These are phyloP conservation scores for Desmophyllum pertusum DNA, from an alignment of 92 coral and sea anemone genomes.

Conservation along the genomic window DNA sequence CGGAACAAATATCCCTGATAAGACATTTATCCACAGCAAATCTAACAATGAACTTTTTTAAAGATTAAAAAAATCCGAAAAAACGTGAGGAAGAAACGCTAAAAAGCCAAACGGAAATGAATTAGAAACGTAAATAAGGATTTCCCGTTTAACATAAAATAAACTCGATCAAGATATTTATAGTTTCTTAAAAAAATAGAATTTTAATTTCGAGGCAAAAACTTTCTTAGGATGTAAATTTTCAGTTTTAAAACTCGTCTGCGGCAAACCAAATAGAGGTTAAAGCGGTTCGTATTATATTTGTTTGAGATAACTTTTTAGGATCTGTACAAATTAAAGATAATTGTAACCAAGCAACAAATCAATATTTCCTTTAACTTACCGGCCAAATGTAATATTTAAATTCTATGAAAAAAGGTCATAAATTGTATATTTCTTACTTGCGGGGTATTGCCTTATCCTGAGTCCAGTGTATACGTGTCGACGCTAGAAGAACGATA, in stretches of 20 bases:
- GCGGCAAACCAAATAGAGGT: neutral
- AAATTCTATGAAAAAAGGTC: neutral
- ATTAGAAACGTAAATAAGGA: slow-evolving; percentile 3
- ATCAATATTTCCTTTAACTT: neutral
- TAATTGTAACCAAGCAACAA: slow-evolving; percentile 21
- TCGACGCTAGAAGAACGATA: neutral
- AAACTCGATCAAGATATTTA: neutral
- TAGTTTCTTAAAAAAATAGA: neutral
- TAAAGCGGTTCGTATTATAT: neutral
- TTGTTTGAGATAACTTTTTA: neutral
- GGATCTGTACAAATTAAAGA: neutral
- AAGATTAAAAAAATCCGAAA: neutral
- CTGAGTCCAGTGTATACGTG: neutral
- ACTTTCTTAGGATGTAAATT: neutral
- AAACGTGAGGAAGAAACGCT: neutral
- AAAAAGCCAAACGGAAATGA: slow-evolving; percentile 20
- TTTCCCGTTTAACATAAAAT: slow-evolving; percentile 15
- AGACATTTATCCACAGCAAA: slow-evolving; percentile 7
- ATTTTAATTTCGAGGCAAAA: neutral
- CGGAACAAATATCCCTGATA: slow-evolving; percentile 22
- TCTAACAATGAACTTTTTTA: slow-evolving; percentile 3
- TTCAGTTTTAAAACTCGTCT: neutral
- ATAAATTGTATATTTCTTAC: neutral
- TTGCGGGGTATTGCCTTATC: neutral
- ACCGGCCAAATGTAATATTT: neutral